Percentiles rank a stretch among this genome's conserved stretches.
Evolutionary conservation across 1,140 invertebrate genomes (phyloP).

Genomic region (Ceratina calcarata): DNA sequence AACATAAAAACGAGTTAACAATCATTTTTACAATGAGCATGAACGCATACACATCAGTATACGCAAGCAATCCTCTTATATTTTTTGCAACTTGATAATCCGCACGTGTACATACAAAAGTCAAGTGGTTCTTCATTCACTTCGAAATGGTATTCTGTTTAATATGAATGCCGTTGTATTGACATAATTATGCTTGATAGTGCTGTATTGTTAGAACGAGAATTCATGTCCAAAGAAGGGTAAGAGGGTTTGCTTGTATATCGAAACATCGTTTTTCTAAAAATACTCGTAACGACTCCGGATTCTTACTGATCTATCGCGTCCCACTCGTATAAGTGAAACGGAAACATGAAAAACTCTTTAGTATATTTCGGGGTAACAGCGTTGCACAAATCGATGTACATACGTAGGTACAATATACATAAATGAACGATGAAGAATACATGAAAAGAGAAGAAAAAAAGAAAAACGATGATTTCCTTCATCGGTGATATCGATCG

Average conservation of each 20-base stretch:
- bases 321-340: constrained; percentile 4
- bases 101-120: not conserved
- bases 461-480: constrained; percentile 1
- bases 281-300: constrained; percentile 26
- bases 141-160: no score
- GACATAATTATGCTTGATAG: not conserved
- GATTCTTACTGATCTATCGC: constrained; percentile 17
- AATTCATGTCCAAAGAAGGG: constrained; percentile 7
- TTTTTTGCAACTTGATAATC: constrained; percentile 7
- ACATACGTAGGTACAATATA: constrained; percentile 9
- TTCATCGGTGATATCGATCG: constrained; percentile 18
- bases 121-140: no score
- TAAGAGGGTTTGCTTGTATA: constrained; percentile 3
- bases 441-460: constrained; percentile 1
- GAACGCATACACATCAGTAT: constrained; percentile 23
- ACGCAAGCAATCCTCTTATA: constrained; percentile 6
- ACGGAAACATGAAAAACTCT: constrained; percentile 33
- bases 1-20: constrained; percentile 56
- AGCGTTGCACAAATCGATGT: constrained; percentile 42
- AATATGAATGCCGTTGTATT: no score
- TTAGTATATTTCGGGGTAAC: constrained; percentile 22
- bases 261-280: constrained; percentile 40
- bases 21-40: constrained; percentile 55
- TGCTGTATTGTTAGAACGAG: not conserved
- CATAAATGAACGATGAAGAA: constrained; percentile 30